These are phyloP conservation scores for Drosophila mayri DNA, from an alignment of 1,140 invertebrate genomes.

Conservation along the genomic window DNA sequence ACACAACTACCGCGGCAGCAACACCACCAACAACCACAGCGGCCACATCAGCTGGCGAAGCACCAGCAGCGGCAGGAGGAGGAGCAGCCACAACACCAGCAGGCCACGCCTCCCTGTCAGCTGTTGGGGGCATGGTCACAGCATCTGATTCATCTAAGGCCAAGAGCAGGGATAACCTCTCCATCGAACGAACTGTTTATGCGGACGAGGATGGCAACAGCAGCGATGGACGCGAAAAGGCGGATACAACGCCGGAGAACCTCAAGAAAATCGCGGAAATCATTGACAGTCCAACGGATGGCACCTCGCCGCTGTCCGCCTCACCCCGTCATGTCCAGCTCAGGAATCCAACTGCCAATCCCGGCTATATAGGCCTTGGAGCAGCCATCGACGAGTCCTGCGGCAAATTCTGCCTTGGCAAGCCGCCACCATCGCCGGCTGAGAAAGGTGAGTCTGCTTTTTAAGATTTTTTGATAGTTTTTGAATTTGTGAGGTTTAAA, in stretches of 20 bases:
- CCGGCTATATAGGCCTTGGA: slow-evolving; percentile 67
- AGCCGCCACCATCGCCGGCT: slow-evolving; percentile 73
- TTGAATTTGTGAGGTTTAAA: neutral
- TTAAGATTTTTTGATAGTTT: neutral
- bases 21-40: slow-evolving; percentile 33
- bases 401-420: slow-evolving; percentile 75
- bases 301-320: slow-evolving; percentile 15
- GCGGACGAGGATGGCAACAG: slow-evolving; percentile 68
- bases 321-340: slow-evolving; percentile 45
- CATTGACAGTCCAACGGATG: slow-evolving; percentile 55
- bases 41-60: slow-evolving; percentile 27
- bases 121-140: slow-evolving; percentile 30
- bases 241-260: slow-evolving; percentile 81
- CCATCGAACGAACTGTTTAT: slow-evolving; percentile 26
- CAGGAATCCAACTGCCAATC: slow-evolving; percentile 28
- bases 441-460: slow-evolving; percentile 71
- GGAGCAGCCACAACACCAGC: slow-evolving; percentile 15
- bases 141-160: slow-evolving; percentile 53
- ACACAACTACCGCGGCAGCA: slow-evolving; percentile 64
- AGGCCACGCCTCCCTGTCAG: slow-evolving; percentile 13
- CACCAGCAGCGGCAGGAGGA: slow-evolving; percentile 7
- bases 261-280: slow-evolving; percentile 83
- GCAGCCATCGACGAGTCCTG: slow-evolving; percentile 82
- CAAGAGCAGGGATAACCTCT: slow-evolving; percentile 44
- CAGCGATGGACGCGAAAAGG: slow-evolving; percentile 78